These are phyloP conservation scores for Rhopalosiphum nymphaeae DNA, from an alignment of 2,888 invertebrate species.

Conservation along the genomic window DNA sequence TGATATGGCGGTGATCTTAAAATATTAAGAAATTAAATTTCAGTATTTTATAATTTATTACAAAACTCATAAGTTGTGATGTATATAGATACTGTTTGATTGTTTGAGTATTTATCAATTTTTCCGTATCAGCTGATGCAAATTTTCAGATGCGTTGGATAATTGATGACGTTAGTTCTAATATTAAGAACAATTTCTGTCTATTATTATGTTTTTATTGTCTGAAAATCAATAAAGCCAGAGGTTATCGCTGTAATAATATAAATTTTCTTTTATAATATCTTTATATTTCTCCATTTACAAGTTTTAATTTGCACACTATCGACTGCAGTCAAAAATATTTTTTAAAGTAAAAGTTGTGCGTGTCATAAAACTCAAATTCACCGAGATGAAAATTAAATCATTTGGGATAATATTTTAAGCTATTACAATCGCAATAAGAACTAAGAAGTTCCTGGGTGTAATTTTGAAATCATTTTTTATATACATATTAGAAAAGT, in stretches of 20 bases:
- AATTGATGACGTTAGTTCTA: too few relatives aligned
- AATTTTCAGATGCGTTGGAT: neutral
- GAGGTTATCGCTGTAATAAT: too few relatives aligned
- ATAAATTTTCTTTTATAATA: too few relatives aligned
- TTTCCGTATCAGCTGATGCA: neutral
- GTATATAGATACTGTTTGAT: neutral
- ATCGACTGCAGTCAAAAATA: neutral
- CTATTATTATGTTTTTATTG: neutral
- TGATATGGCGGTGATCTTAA: neutral
- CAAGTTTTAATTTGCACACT: neutral
- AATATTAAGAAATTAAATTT: neutral
- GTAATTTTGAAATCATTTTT: neutral
- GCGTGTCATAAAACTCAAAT: neutral
- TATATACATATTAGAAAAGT: neutral
- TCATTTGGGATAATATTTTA: neutral
- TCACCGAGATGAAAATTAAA: neutral
- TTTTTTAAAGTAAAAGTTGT: neutral
- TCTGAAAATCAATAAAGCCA: neutral
- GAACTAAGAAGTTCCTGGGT: neutral
- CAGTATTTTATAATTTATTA: neutral
- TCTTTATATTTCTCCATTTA: too few relatives aligned
- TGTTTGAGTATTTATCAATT: neutral
- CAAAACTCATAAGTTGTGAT: neutral
- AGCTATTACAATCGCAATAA: neutral
- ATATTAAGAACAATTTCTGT: neutral